Evolutionary conservation across 2,888 invertebrate species (phyloP).

Genomic region (Ceratothoa steindachneri): DNA sequence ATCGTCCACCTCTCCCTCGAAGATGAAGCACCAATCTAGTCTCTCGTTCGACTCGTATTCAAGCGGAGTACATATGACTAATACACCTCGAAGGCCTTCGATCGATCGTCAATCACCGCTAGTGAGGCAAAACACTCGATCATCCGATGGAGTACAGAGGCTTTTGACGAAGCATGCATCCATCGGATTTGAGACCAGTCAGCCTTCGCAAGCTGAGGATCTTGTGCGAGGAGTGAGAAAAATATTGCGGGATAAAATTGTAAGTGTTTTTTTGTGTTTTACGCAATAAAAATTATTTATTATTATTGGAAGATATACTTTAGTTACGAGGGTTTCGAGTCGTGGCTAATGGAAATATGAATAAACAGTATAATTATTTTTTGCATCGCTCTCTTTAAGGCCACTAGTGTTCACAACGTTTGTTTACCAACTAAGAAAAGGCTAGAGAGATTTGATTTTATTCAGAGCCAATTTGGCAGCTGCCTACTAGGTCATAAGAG

Average conservation of each 20-base stretch:
- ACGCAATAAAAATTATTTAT: background rate
- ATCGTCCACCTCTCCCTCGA: background rate
- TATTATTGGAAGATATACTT: background rate
- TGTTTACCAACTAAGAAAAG: too few relatives aligned
- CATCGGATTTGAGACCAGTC: conserved; percentile 21
- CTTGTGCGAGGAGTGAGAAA: conserved; percentile 40
- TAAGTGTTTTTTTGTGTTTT: conserved; percentile 17
- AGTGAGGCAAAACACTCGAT: background rate
- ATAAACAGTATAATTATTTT: too few relatives aligned
- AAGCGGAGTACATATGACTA: background rate
- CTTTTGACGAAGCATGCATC: conserved; percentile 29
- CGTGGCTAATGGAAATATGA: too few relatives aligned
- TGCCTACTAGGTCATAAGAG: too few relatives aligned
- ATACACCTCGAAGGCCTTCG: background rate
- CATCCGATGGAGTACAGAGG: conserved; percentile 40
- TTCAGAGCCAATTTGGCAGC: too few relatives aligned
- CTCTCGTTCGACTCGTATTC: background rate
- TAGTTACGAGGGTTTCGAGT: background rate
- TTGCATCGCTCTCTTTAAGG: too few relatives aligned
- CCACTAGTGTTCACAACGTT: too few relatives aligned
- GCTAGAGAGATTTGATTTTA: too few relatives aligned
- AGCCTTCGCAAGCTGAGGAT: conserved; percentile 27
- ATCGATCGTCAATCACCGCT: background rate
- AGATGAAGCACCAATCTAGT: background rate
- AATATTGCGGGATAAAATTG: conserved; percentile 44